Conservation (phyloP, 2,888 invertebrate species). For the Vanessa cardui region DNA sequence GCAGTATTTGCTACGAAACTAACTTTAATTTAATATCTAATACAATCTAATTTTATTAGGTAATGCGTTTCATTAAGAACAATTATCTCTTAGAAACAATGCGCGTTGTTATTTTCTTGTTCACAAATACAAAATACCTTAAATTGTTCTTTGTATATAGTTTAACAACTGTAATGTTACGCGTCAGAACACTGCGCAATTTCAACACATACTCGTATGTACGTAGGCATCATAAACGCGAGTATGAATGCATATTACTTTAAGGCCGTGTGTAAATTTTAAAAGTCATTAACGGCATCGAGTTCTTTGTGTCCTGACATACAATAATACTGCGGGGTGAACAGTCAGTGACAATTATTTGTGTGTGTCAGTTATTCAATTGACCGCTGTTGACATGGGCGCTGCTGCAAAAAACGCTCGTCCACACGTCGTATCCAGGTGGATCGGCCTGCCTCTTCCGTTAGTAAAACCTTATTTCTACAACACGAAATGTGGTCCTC, state of each 20-base stretch:
- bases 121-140: constrained; percentile 6
- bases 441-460: constrained; percentile 77
- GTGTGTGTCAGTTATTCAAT: constrained; percentile 65
- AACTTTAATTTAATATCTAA: background rate
- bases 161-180: constrained; percentile 25
- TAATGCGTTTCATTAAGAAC: background rate
- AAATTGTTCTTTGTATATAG: constrained; percentile 32
- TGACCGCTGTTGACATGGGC: constrained; percentile 75
- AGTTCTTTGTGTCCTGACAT: constrained; percentile 67
- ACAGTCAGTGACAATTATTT: constrained; percentile 67
- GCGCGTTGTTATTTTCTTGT: background rate
- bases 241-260: constrained; percentile 48
- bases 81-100: no score
- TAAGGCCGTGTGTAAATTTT: constrained; percentile 56
- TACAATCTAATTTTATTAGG: background rate
- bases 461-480: constrained; percentile 44
- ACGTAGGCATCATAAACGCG: constrained; percentile 35
- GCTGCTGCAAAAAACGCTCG: constrained; percentile 77
- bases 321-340: constrained; percentile 66
- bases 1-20: constrained; percentile 8
- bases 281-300: constrained; percentile 65
- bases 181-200: constrained; percentile 46
- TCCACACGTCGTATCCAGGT: constrained; percentile 77
- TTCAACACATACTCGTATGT: constrained; percentile 29
- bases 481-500: background rate